These are phyloP conservation scores for Athene noctua DNA, from an alignment of 2,113 vertebrate species.

Conservation along the genomic window DNA sequence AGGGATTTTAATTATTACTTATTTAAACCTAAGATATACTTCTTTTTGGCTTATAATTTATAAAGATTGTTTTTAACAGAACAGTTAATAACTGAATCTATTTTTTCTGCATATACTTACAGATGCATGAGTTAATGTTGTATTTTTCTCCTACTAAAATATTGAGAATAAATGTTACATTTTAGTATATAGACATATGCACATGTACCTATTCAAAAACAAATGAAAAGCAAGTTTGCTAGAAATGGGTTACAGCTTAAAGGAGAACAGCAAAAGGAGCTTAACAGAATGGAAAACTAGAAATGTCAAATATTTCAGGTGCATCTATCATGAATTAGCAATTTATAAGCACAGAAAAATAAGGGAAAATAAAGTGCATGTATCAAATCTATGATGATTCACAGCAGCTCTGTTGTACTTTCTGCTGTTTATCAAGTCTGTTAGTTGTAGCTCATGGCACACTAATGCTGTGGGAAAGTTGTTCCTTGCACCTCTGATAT, in stretches of 20 bases:
- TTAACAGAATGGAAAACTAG: background rate
- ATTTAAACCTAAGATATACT: background rate
- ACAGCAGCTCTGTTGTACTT: conserved; percentile 18
- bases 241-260: background rate
- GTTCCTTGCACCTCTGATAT: background rate
- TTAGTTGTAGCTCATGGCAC: background rate
- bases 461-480: background rate
- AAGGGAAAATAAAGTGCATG: background rate
- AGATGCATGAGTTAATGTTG: background rate
- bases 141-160: background rate
- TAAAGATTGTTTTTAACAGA: background rate
- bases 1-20: background rate
- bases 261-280: background rate
- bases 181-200: background rate
- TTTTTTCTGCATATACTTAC: background rate
- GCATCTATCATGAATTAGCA: conserved; percentile 13
- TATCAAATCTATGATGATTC: conserved; percentile 27
- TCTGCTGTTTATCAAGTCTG: background rate
- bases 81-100: background rate
- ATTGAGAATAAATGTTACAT: background rate
- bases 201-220: background rate
- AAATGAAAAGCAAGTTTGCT: background rate
- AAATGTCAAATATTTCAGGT: conserved; percentile 20
- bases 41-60: background rate
- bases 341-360: conserved; percentile 29